Evolutionary conservation across 2,888 invertebrate genomes (phyloP), one percentile per base, ranked within the genome.

Genomic region (Clivina fossor): DNA sequence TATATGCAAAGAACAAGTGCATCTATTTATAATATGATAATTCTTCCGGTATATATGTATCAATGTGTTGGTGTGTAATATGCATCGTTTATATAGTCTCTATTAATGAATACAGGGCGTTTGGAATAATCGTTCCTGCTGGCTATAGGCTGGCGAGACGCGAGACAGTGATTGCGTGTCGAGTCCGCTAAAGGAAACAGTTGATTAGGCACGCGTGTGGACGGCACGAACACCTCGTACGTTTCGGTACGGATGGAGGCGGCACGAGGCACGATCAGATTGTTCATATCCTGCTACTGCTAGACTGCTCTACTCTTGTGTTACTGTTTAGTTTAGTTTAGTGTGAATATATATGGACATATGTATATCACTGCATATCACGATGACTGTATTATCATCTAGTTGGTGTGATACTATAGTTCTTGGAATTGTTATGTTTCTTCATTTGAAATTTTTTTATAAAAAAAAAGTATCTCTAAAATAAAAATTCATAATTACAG

Each of bases 151-250:
- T n/a, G n/a, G n/a, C n/a, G n/a, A n/a, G n/a, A n/a, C n/a, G n/a
- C n/a, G n/a, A n/a, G n/a, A n/a, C n/a, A n/a, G 66, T 67, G 68
- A 70, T 70, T 70, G 68, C 61, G 60, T 58, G 56, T 49, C 59
- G 64, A 16, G 18, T 20, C 24, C 24, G 38, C 37, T 37, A 13
- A 33, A 55, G 55, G 46, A 46, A 47, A 16, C 32, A 24, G 40
- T 40, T 32, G 18, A 47, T 53, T 33, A 40, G 30, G 40, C 40
- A 40, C 33, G 47, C 47, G 47, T 7, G 41, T 22, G 33, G 7
- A 24, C n/a, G 15, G 18, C n/a, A 9, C 16, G 22, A 28, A 47
- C 55, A 55, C 55, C 55, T 47, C 55, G 46, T n/a, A 32, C 46
- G 13, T 15, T n/a, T 2, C 38, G 18, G 19, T 19, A 8, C n/a